phyloP scores from a whole-genome alignment of 2,888 invertebrate genomes.

The Zaprionus bogoriensis region DNA sequence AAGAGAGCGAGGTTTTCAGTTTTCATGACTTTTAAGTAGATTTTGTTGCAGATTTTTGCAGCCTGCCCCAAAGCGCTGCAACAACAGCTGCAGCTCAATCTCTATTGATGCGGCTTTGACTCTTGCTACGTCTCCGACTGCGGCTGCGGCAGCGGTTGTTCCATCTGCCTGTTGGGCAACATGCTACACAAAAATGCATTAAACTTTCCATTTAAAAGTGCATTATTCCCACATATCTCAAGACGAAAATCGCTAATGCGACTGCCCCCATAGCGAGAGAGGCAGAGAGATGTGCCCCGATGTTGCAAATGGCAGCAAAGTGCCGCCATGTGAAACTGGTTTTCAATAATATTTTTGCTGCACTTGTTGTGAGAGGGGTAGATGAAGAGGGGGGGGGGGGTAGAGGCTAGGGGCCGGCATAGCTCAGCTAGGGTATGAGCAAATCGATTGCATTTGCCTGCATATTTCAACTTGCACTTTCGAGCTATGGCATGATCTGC shows the following conservation, averaged over 20 bases:
- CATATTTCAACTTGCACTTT: slow-evolving; percentile 68
- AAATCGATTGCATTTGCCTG: slow-evolving; percentile 71
- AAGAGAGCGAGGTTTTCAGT: background rate
- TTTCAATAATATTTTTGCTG: slow-evolving; percentile 48
- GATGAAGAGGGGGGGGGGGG: background rate
- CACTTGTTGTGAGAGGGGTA: slow-evolving; percentile 41
- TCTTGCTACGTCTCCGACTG: no score
- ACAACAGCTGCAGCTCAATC: background rate
- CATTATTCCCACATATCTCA: slow-evolving; percentile 42
- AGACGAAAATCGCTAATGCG: slow-evolving; percentile 33
- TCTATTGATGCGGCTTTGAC: no score
- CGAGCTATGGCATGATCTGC: slow-evolving; percentile 36
- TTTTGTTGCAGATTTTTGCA: background rate
- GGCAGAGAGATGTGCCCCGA: slow-evolving; percentile 6
- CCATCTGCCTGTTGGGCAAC: slow-evolving; percentile 11
- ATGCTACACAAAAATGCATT: slow-evolving; percentile 29
- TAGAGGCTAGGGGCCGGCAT: background rate
- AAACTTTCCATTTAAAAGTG: slow-evolving; percentile 42
- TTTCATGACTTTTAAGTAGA: background rate
- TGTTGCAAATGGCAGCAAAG: no score
- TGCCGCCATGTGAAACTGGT: slow-evolving; percentile 60
- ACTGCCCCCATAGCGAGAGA: background rate
- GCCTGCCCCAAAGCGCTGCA: background rate
- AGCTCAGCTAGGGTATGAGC: slow-evolving; percentile 4
- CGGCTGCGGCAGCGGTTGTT: background rate